Percentiles rank a stretch among this genome's conserved stretches.
These are phyloP conservation scores for Semotilus atromaculatus DNA, from an alignment of 2,797 vertebrate genomes.

Conservation along the genomic window DNA sequence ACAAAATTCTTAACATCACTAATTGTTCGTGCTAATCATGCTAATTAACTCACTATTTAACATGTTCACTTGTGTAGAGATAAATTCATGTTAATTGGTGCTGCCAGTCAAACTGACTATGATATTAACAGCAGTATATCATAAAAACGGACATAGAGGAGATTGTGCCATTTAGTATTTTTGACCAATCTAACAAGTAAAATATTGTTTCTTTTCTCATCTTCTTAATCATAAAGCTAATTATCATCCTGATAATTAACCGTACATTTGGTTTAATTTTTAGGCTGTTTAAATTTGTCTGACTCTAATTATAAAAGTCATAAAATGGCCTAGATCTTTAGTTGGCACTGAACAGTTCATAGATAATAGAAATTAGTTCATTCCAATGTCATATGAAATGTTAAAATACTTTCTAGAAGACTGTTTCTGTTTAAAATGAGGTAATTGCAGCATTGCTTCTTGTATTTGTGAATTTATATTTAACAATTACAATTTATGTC, in stretches of 20 bases:
- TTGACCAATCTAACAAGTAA: constrained; percentile 54
- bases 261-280: constrained; percentile 76
- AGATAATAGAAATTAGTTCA: constrained; percentile 71
- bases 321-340: constrained; percentile 76
- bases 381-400: constrained; percentile 46
- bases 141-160: constrained; percentile 22
- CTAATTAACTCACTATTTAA: constrained; percentile 56
- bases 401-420: not conserved
- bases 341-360: constrained; percentile 68
- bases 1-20: not conserved
- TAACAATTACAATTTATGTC: no score
- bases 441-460: not conserved
- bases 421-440: not conserved
- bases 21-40: constrained; percentile 39
- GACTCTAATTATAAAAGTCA: constrained; percentile 65
- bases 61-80: constrained; percentile 43
- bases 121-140: constrained; percentile 10
- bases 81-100: constrained; percentile 46
- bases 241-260: constrained; percentile 81
- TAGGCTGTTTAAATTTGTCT: constrained; percentile 54
- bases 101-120: constrained; percentile 29
- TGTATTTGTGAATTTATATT: not conserved
- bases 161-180: constrained; percentile 48
- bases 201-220: constrained; percentile 76
- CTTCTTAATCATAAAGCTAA: constrained; percentile 81